Conservation (phyloP, 2,888 invertebrate species). For the Metopia argyrocephala region DNA sequence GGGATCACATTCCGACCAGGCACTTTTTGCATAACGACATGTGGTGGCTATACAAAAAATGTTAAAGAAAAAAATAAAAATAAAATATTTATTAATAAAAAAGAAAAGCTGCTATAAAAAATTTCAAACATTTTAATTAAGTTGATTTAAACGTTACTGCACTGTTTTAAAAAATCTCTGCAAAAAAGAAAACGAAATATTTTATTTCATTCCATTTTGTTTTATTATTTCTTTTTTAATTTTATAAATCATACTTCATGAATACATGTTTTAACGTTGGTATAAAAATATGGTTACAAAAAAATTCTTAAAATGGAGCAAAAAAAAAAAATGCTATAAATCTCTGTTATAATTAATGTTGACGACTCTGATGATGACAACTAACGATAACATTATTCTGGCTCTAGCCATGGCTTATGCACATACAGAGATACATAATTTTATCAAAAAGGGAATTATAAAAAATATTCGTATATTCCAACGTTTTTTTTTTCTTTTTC, state of each 20-base stretch:
- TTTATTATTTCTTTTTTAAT: slow-evolving; percentile 23
- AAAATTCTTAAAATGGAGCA: background rate
- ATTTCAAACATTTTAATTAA: slow-evolving; percentile 30
- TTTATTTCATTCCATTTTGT: background rate
- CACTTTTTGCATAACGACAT: slow-evolving; percentile 91
- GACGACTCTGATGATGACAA: slow-evolving; percentile 47
- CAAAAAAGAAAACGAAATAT: background rate
- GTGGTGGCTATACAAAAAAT: slow-evolving; percentile 78
- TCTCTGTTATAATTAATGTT: slow-evolving; percentile 49
- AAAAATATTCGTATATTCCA: background rate
- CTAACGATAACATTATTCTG: slow-evolving; percentile 35
- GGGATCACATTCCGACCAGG: slow-evolving; percentile 92
- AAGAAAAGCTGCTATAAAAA: slow-evolving; percentile 8
- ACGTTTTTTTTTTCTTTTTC: background rate
- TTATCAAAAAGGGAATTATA: background rate
- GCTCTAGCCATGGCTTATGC: background rate
- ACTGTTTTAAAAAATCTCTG: background rate
- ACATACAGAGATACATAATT: background rate
- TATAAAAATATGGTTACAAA: background rate
- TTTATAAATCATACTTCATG: slow-evolving; percentile 42
- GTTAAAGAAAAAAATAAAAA: slow-evolving; percentile 2
- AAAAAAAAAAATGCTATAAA: slow-evolving; percentile 22
- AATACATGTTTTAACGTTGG: slow-evolving; percentile 4
- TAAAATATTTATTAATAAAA: slow-evolving; percentile 9
- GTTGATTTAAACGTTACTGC: slow-evolving; percentile 14